phyloP scores from a whole-genome alignment of 2,888 invertebrate genomes.

The Abrostola tripartita region DNA sequence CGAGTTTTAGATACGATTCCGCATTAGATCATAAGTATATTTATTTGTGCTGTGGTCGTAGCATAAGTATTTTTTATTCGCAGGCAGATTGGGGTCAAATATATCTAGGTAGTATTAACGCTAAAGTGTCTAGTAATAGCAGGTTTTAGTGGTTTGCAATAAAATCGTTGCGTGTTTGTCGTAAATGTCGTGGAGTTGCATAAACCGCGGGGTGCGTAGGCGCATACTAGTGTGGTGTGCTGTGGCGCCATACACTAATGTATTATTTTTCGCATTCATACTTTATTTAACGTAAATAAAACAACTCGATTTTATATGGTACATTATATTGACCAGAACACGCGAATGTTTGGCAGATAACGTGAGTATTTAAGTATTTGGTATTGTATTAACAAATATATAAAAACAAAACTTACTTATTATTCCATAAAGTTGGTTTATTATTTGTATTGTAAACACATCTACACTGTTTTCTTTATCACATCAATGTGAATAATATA shows the following conservation, averaged over 20 bases:
- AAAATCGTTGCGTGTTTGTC: conserved; percentile 45
- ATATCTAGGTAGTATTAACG: conserved; percentile 30
- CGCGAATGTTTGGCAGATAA: conserved; percentile 2
- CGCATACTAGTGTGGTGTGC: conserved; percentile 29
- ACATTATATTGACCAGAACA: conserved; percentile 2
- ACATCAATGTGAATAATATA: background rate
- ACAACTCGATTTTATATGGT: conserved; percentile 16
- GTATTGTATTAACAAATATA: conserved; percentile 1
- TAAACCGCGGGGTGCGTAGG: conserved; percentile 39
- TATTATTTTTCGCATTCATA: conserved; percentile 9
- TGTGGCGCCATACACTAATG: conserved; percentile 38
- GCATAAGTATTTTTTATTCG: conserved; percentile 33
- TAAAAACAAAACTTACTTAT: background rate
- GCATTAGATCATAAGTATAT: conserved; percentile 48
- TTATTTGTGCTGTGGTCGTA: conserved; percentile 39
- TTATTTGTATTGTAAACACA: too few species aligned
- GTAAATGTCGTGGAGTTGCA: conserved; percentile 42
- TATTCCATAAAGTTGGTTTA: too few species aligned
- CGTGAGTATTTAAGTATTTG: background rate
- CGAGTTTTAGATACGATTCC: conserved; percentile 44
- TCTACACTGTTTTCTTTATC: too few species aligned
- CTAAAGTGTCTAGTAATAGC: conserved; percentile 38
- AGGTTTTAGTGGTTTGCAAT: conserved; percentile 36
- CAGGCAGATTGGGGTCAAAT: conserved; percentile 47
- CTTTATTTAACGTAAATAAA: conserved; percentile 35